A percentile compares a stretch with the other conserved stretches of the same genome.
Conservation (phyloP, 2,797 vertebrate species). For the Pachyuromys duprasi region DNA sequence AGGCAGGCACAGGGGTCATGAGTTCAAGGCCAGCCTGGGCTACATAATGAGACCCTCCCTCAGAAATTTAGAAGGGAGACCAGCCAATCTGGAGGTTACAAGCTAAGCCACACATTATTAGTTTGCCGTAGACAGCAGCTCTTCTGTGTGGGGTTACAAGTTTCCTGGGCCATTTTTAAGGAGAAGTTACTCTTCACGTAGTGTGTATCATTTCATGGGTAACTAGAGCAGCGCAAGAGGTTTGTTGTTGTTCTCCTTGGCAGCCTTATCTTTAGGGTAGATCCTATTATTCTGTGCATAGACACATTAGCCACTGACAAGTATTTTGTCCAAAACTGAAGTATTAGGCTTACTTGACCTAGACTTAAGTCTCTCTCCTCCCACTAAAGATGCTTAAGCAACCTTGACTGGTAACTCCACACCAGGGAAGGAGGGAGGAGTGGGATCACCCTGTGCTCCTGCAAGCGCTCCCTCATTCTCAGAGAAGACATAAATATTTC, state of each 20-base stretch:
- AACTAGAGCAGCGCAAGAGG: not conserved
- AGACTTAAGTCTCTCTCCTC: not conserved
- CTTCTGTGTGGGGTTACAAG: not conserved
- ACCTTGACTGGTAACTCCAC: not conserved
- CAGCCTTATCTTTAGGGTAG: not conserved
- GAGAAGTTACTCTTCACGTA: not conserved
- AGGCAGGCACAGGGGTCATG: not conserved
- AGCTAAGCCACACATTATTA: not conserved
- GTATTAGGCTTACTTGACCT: not conserved
- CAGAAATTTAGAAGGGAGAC: not conserved
- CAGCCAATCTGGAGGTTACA: not conserved
- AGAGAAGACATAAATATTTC: not conserved
- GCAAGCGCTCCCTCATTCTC: not conserved
- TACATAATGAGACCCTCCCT: not conserved
- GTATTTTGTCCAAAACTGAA: not conserved
- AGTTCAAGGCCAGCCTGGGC: not conserved
- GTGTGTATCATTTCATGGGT: not conserved
- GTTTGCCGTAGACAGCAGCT: not conserved
- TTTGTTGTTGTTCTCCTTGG: not conserved
- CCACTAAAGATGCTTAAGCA: not conserved
- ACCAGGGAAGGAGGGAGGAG: not conserved
- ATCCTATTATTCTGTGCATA: not conserved
- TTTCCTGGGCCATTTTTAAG: not conserved
- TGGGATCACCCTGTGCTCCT: not conserved
- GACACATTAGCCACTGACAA: not conserved